Percentiles rank a stretch among this genome's conserved stretches.
Conservation (phyloP, 92 coral and sea anemone genomes). For the Epizoanthus stellaris region DNA sequence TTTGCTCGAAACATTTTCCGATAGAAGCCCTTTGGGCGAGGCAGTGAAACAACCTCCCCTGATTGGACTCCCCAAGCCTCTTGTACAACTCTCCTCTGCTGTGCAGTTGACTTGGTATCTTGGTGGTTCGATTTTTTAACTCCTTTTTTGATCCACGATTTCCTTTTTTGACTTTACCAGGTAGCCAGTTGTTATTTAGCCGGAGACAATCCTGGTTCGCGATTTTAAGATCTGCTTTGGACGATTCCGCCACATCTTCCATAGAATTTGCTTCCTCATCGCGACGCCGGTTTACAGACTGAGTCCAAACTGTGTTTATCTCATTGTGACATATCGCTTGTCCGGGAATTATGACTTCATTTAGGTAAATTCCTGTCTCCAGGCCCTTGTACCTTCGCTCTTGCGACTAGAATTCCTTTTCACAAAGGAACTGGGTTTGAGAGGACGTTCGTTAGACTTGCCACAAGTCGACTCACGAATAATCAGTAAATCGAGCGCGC, state of each 20-base stretch:
- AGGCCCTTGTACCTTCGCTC: neutral
- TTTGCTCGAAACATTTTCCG: neutral
- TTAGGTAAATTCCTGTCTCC: no score
- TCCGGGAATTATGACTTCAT: constrained; percentile 4
- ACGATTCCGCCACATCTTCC: no score
- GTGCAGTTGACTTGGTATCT: neutral
- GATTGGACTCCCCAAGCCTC: neutral
- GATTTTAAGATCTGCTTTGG: no score
- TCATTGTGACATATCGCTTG: neutral
- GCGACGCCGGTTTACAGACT: no score
- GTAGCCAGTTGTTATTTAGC: no score
- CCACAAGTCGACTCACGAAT: no score
- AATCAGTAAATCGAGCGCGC: no score
- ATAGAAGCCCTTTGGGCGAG: neutral
- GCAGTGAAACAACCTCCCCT: neutral
- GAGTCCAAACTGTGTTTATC: neutral
- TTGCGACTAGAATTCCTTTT: neutral
- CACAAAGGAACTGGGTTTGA: neutral
- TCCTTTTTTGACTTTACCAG: neutral
- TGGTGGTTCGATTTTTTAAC: neutral
- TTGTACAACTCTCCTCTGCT: neutral
- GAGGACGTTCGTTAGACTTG: neutral
- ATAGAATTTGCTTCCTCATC: no score
- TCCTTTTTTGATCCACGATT: neutral
- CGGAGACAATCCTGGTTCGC: no score